These are phyloP conservation scores for Electrona antarctica DNA, from an alignment of 2,113 vertebrate species.

Conservation along the genomic window DNA sequence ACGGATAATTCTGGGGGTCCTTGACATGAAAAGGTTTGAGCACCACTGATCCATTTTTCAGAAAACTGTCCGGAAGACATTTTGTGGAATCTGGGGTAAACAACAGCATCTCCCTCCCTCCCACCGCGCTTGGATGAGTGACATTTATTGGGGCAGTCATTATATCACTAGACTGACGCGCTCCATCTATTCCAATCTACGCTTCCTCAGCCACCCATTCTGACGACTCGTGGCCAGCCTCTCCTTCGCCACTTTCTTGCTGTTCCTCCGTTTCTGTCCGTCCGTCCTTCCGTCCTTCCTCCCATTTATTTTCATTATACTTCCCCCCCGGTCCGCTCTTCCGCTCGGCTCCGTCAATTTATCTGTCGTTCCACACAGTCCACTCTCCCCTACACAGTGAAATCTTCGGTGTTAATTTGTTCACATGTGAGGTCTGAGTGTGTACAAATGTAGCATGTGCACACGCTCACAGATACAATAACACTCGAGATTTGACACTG, in stretches of 20 bases:
- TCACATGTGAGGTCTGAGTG: too few species aligned
- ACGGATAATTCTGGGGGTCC: too few species aligned
- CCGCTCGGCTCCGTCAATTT: constrained; percentile 45
- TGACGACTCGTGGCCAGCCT: constrained; percentile 25
- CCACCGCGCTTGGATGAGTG: constrained; percentile 19
- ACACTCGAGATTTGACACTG: too few species aligned
- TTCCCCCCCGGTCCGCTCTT: constrained; percentile 30
- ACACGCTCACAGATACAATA: too few species aligned
- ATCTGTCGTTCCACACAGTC: constrained; percentile 34
- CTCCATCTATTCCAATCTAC: constrained; percentile 29
- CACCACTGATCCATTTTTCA: too few species aligned
- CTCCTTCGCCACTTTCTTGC: constrained; percentile 23
- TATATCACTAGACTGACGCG: constrained; percentile 45
- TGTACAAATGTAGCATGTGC: too few species aligned
- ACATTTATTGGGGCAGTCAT: constrained; percentile 38
- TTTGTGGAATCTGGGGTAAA: constrained; percentile 18
- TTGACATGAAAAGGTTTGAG: too few species aligned
- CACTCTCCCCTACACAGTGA: neutral
- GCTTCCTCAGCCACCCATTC: constrained; percentile 42
- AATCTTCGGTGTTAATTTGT: neutral
- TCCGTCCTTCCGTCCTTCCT: constrained; percentile 15
- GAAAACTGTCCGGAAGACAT: too few species aligned
- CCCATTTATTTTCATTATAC: constrained; percentile 39
- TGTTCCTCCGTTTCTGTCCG: constrained; percentile 21
- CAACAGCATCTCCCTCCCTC: constrained; percentile 35